Percentiles rank a stretch among this genome's conserved stretches.
Evolutionary conservation across 2,113 vertebrate genomes (phyloP).

Genomic region (Pteropus alecto): DNA sequence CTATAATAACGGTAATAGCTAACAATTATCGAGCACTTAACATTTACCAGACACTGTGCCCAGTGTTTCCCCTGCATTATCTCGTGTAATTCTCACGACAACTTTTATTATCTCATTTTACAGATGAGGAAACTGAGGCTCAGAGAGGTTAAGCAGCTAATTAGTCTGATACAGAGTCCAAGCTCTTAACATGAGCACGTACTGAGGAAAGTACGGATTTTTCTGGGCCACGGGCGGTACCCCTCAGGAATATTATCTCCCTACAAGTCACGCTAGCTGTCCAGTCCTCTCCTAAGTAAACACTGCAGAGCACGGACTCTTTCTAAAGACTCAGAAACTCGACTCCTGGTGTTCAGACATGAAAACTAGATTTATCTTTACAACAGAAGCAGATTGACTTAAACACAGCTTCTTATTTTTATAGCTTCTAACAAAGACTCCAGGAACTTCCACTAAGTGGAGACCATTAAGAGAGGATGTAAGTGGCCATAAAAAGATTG

Average conservation of each 20-base stretch:
- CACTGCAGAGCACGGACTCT: background rate
- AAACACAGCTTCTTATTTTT: constrained; percentile 50
- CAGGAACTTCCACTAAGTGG: background rate
- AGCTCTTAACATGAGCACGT: rapidly evolving
- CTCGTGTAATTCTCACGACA: background rate
- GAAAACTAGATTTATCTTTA: constrained; percentile 42
- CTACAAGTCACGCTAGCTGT: rapidly evolving
- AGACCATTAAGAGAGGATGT: constrained; percentile 33
- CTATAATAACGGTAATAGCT: background rate
- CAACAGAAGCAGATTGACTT: background rate
- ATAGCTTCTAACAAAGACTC: background rate
- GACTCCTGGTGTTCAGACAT: background rate
- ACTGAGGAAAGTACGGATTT: background rate
- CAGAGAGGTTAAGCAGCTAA: background rate
- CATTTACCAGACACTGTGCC: background rate
- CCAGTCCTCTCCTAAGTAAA: background rate
- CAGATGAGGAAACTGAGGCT: background rate
- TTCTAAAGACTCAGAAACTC: background rate
- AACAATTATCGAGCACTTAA: background rate
- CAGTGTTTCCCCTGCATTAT: background rate
- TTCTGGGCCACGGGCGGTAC: background rate
- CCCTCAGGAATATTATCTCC: rapidly evolving
- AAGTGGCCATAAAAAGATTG: constrained; percentile 49
- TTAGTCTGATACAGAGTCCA: background rate
- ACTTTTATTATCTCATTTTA: background rate